phyloP scores from a whole-genome alignment of 2,888 invertebrate genomes.

The Drosophila austrosaltans region DNA sequence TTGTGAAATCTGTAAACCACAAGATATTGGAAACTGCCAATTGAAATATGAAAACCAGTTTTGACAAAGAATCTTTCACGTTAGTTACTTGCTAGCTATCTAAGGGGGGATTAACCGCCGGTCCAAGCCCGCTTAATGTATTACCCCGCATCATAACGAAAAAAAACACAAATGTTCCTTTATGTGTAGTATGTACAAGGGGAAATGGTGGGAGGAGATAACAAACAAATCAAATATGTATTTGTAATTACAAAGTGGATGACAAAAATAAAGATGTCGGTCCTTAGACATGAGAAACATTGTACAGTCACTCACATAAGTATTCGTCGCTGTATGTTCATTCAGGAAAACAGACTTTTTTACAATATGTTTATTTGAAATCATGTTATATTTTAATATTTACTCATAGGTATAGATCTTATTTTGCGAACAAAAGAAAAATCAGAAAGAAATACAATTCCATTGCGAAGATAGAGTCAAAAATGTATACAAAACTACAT shows the following conservation, averaged over 20 bases:
- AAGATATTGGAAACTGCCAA: conserved; percentile 31
- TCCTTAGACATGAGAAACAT: conserved; percentile 39
- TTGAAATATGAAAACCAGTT: conserved; percentile 19
- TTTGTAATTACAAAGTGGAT: conserved; percentile 37
- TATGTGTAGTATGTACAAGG: not conserved
- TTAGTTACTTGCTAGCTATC: not conserved
- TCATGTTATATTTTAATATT: too few relatives aligned
- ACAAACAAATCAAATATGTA: conserved; percentile 45
- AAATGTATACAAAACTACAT: too few relatives aligned
- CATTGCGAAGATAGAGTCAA: too few relatives aligned
- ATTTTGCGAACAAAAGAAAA: too few relatives aligned
- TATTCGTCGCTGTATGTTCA: too few relatives aligned
- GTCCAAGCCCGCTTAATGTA: not conserved
- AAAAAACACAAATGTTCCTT: not conserved
- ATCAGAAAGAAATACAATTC: too few relatives aligned
- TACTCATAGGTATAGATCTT: too few relatives aligned
- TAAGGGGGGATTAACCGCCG: conserved; percentile 10
- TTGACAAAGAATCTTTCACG: conserved; percentile 5
- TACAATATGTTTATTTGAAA: too few relatives aligned
- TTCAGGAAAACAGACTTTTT: too few relatives aligned
- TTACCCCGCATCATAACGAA: conserved; percentile 13
- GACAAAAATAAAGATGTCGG: conserved; percentile 14
- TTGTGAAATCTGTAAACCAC: conserved; percentile 23
- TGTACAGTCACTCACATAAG: too few relatives aligned
- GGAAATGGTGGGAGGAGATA: not conserved